phyloP scores from a whole-genome alignment of 53 echinoderm and acorn worm genomes.

The Echinarachnius parma region DNA sequence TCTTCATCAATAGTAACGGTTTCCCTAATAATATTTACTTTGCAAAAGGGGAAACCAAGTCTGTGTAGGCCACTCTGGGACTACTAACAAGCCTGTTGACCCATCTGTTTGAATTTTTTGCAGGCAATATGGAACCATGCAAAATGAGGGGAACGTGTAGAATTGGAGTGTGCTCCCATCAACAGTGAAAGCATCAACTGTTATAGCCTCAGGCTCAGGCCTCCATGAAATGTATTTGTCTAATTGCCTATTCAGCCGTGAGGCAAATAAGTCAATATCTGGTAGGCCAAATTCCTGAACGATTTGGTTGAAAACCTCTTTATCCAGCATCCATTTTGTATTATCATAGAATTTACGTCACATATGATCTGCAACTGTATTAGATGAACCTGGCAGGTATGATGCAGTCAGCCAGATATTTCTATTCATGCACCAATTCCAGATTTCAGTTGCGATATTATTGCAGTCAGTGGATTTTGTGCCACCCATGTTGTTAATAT shows the following conservation, averaged over 20 bases:
- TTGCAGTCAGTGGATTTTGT: slow-evolving; percentile 11
- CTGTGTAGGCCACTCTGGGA: slow-evolving; percentile 42
- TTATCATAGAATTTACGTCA: slow-evolving; percentile 50
- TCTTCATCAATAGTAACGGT: neutral
- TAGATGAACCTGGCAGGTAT: slow-evolving; percentile 34
- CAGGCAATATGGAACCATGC: slow-evolving; percentile 3
- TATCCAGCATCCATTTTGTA: slow-evolving; percentile 44
- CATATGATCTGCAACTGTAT: slow-evolving; percentile 46
- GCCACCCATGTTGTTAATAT: slow-evolving; percentile 43
- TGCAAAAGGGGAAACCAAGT: slow-evolving; percentile 30
- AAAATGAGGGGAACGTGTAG: slow-evolving; percentile 61
- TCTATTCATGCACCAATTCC: slow-evolving; percentile 44
- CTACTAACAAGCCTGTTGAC: slow-evolving; percentile 32
- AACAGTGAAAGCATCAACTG: slow-evolving; percentile 51
- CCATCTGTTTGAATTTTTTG: slow-evolving; percentile 10
- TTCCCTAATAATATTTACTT: slow-evolving; percentile 17
- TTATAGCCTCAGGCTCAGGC: slow-evolving; percentile 58
- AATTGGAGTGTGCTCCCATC: slow-evolving; percentile 41
- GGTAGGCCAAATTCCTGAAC: slow-evolving; percentile 33
- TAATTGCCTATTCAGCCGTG: slow-evolving; percentile 56
- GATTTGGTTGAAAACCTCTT: slow-evolving; percentile 2
- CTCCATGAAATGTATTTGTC: slow-evolving; percentile 47
- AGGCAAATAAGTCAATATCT: slow-evolving; percentile 62
- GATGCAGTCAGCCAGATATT: slow-evolving; percentile 31
- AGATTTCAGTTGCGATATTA: slow-evolving; percentile 32